phyloP scores from a whole-genome alignment of 2,888 invertebrate species.

The Cerastoderma edule region DNA sequence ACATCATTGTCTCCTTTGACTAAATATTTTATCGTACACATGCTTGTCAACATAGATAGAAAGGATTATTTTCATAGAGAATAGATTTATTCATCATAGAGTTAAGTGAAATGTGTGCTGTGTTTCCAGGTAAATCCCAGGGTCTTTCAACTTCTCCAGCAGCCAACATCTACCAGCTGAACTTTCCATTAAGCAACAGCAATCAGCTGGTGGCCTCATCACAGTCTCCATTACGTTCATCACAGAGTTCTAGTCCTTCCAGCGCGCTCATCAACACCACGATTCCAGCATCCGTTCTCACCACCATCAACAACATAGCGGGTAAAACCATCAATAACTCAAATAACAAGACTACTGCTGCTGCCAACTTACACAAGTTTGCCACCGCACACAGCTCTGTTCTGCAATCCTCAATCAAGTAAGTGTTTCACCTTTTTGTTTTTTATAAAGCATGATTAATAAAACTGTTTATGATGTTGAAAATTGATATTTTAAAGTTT shows the following conservation, averaged over 20 bases:
- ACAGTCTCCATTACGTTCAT: constrained; percentile 30
- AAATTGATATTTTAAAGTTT: too few relatives aligned
- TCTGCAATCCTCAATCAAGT: constrained; percentile 72
- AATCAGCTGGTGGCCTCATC: constrained; percentile 50
- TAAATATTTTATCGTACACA: background rate
- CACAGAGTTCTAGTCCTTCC: constrained; percentile 43
- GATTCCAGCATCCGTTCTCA: constrained; percentile 45
- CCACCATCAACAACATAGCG: constrained; percentile 57
- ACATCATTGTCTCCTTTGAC: background rate
- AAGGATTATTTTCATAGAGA: background rate
- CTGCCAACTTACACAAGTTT: constrained; percentile 60
- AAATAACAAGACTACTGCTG: constrained; percentile 30
- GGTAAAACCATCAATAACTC: constrained; percentile 51
- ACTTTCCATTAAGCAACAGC: constrained; percentile 76
- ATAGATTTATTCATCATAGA: background rate
- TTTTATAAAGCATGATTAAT: too few relatives aligned
- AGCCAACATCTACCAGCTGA: constrained; percentile 80
- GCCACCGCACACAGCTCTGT: constrained; percentile 65
- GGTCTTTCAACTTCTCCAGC: constrained; percentile 82
- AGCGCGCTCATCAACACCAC: constrained; percentile 27
- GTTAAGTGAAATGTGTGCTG: background rate
- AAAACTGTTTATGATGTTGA: too few relatives aligned
- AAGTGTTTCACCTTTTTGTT: too few relatives aligned
- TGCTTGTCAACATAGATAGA: background rate
- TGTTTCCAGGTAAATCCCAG: constrained; percentile 73